A percentile compares a stretch with the other conserved stretches of the same genome.
Evolutionary conservation across 1,140 invertebrate species (phyloP).

Genomic region (Nylanderia fulva): DNA sequence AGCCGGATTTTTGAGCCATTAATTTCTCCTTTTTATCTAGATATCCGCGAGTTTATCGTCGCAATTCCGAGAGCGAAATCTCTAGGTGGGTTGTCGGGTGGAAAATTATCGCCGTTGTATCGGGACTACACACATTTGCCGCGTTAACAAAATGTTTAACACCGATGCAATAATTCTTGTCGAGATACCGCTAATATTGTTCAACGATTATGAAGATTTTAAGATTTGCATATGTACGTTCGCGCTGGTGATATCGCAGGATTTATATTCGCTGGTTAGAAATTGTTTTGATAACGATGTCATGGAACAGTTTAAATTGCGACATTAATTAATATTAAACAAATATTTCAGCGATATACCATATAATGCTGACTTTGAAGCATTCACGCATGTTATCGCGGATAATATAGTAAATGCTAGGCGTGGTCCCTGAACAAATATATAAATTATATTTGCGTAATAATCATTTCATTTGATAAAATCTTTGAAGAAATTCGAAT

Average conservation of each 20-base stretch:
- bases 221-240: background rate
- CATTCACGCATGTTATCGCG: conserved; percentile 14
- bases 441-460: conserved; percentile 12
- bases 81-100: background rate
- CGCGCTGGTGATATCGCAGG: background rate
- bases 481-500: background rate
- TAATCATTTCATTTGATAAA: conserved; percentile 5
- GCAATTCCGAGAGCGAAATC: conserved; percentile 29
- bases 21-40: conserved; percentile 23
- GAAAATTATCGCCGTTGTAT: conserved; percentile 23
- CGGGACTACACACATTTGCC: background rate
- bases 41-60: conserved; percentile 18
- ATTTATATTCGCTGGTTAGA: conserved; percentile 11
- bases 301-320: conserved; percentile 47
- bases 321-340: conserved; percentile 25
- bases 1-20: conserved; percentile 1
- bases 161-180: conserved; percentile 35
- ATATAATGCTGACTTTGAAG: conserved; percentile 10
- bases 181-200: conserved; percentile 54
- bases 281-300: conserved; percentile 40
- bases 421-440: background rate
- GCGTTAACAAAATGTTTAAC: conserved; percentile 58
- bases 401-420: background rate
- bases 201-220: conserved; percentile 52
- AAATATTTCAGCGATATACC: conserved; percentile 12